phyloP scores from a whole-genome alignment of 2,797 vertebrate species.

The Molossus alvarezi region DNA sequence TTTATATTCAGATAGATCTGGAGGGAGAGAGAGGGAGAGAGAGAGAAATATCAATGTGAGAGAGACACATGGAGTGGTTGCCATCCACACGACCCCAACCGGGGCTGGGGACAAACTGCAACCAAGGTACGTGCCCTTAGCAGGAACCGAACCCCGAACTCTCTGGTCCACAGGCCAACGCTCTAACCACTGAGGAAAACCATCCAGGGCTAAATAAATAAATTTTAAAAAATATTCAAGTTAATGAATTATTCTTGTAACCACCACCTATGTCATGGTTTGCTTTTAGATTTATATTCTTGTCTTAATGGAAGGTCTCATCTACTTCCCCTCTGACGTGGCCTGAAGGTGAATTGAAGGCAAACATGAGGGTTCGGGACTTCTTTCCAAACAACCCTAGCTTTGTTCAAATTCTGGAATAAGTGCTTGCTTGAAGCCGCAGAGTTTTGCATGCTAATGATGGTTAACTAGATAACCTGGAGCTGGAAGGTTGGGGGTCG shows the following conservation, averaged over 20 bases:
- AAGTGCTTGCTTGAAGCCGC: not conserved
- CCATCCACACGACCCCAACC: too few species aligned
- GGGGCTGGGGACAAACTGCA: too few species aligned
- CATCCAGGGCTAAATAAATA: too few species aligned
- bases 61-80: too few species aligned
- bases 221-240: not conserved
- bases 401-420: not conserved
- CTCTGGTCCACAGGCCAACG: too few species aligned
- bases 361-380: not conserved
- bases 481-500: not conserved
- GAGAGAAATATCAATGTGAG: too few species aligned
- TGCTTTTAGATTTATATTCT: constrained; percentile 40
- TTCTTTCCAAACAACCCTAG: not conserved
- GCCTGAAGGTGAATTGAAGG: not conserved
- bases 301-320: constrained; percentile 8
- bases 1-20: too few species aligned
- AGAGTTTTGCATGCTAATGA: not conserved
- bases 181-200: too few species aligned
- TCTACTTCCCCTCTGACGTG: not conserved
- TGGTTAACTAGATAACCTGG: constrained; percentile 37
- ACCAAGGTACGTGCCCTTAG: too few species aligned
- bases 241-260: constrained; percentile 43
- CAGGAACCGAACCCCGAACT: too few species aligned
- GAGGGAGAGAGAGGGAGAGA: too few species aligned
- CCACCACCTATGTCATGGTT: not conserved